A percentile compares a stretch with the other conserved stretches of the same genome.
Evolutionary conservation across 2,797 vertebrate species (phyloP).

Genomic region (Mormyrops attenuatus): DNA sequence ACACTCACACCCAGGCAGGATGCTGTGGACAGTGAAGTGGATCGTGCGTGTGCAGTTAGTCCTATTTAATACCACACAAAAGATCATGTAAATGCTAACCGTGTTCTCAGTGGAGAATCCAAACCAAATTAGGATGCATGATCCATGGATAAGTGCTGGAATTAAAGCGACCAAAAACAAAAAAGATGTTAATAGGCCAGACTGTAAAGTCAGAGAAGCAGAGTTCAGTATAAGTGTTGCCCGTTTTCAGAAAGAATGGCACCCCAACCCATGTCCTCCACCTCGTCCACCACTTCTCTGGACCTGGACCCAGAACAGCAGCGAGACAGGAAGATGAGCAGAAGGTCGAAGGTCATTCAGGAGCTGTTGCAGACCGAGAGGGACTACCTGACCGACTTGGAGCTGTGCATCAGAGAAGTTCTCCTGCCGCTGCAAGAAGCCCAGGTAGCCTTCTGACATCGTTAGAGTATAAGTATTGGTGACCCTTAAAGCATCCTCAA

Average conservation of each 20-base stretch:
- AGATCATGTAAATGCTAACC: not conserved
- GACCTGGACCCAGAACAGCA: slow-evolving; percentile 67
- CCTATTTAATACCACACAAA: not conserved
- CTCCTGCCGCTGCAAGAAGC: slow-evolving; percentile 75
- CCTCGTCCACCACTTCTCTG: slow-evolving; percentile 49
- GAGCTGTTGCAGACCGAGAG: slow-evolving; percentile 89
- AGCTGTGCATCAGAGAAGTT: slow-evolving; percentile 83
- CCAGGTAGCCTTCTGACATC: slow-evolving; percentile 47
- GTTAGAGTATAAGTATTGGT: not conserved
- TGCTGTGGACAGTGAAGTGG: not conserved
- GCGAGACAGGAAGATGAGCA: slow-evolving; percentile 72
- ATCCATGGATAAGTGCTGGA: not conserved
- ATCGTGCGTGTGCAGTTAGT: not conserved
- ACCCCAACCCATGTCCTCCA: slow-evolving; percentile 54
- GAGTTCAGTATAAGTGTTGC: not conserved
- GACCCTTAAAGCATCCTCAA: not conserved
- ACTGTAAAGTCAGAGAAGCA: not conserved
- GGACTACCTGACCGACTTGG: slow-evolving; percentile 78
- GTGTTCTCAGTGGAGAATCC: not conserved
- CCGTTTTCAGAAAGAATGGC: slow-evolving; percentile 80
- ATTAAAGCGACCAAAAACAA: not conserved
- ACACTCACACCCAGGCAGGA: not conserved
- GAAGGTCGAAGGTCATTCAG: slow-evolving; percentile 78
- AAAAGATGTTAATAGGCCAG: not conserved
- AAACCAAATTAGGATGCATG: not conserved